Evolutionary conservation across 2,888 invertebrate genomes (phyloP).

Genomic region (Ormyrus rosae): DNA sequence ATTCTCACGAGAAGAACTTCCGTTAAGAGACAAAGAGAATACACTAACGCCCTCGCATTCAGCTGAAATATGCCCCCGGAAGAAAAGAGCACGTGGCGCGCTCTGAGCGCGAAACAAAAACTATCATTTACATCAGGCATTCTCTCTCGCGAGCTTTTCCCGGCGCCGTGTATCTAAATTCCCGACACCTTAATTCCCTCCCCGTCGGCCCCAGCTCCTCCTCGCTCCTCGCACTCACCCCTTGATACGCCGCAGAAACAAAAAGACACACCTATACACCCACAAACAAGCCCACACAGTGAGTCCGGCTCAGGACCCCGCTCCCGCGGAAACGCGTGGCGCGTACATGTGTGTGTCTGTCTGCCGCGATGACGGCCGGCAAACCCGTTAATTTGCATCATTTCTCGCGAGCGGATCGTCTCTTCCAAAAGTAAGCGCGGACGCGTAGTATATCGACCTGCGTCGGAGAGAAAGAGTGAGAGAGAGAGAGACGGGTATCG

Average conservation of each 20-base stretch:
- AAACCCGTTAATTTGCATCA: too few relatives aligned
- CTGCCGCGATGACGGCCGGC: background rate
- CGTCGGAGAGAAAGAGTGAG: background rate
- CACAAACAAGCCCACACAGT: constrained; percentile 29
- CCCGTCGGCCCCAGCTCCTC: background rate
- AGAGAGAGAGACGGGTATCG: background rate
- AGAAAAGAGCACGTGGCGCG: too few relatives aligned
- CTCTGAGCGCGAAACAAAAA: too few relatives aligned
- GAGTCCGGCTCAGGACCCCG: constrained; percentile 53
- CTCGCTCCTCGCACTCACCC: too few relatives aligned
- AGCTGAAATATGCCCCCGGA: too few relatives aligned
- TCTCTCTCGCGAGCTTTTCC: too few relatives aligned
- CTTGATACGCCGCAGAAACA: background rate
- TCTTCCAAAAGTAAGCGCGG: too few relatives aligned
- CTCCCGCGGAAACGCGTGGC: constrained; percentile 45
- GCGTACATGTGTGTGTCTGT: constrained; percentile 44
- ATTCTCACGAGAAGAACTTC: too few relatives aligned
- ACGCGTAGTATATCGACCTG: too few relatives aligned
- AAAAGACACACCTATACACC: background rate
- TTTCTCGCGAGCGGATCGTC: background rate
- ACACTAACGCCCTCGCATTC: too few relatives aligned
- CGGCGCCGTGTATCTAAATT: background rate
- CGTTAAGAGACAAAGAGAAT: too few relatives aligned
- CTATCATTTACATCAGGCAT: too few relatives aligned
- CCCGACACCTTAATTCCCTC: background rate